phyloP scores from a whole-genome alignment of 2,113 vertebrate genomes.

The Chaetura pelagica region DNA sequence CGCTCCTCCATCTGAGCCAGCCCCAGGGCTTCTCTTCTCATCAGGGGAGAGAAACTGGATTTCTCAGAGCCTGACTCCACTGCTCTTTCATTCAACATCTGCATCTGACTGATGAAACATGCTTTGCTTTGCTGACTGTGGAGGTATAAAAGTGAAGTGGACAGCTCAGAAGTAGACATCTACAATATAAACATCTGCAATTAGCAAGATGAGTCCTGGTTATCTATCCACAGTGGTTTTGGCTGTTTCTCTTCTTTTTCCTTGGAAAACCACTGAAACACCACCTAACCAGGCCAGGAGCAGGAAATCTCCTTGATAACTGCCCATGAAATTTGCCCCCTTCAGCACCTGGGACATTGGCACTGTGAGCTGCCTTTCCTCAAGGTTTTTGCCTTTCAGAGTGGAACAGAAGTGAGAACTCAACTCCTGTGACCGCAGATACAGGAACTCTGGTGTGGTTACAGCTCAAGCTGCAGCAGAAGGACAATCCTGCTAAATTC shows the following conservation, averaged over 20 bases:
- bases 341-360: neutral
- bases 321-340: neutral
- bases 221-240: neutral
- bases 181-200: neutral
- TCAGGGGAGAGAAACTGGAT: slow-evolving; percentile 9
- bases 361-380: neutral
- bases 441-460: fast-evolving
- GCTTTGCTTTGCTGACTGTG: neutral
- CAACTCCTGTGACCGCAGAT: neutral
- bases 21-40: neutral
- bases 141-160: neutral
- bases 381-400: neutral
- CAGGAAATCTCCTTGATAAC: neutral
- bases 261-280: neutral
- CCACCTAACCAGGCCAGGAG: neutral
- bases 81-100: neutral
- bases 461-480: neutral
- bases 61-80: neutral
- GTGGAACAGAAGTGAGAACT: neutral
- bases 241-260: neutral
- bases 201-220: neutral
- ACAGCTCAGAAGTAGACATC: neutral
- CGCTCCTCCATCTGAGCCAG: neutral
- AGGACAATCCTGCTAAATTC: neutral
- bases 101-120: neutral